Percentiles rank a stretch among this genome's conserved stretches.
Conservation (phyloP, 2,113 vertebrate genomes). For the Sylvia atricapilla region DNA sequence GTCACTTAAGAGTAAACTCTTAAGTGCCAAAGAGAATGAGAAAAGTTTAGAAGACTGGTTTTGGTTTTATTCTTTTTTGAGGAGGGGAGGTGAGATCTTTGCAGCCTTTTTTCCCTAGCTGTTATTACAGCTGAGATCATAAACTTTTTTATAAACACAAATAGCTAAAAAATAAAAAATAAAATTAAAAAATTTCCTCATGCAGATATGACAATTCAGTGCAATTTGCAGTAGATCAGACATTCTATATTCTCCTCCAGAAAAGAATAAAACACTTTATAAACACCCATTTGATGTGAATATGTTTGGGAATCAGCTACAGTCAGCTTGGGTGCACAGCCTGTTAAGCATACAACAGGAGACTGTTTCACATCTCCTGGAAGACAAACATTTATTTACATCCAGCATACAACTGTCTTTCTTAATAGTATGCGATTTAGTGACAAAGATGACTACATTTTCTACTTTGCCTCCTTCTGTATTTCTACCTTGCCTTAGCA, state of each 20-base stretch:
- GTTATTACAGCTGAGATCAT: not conserved
- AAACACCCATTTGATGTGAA: not conserved
- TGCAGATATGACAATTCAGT: not conserved
- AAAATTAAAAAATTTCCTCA: not conserved
- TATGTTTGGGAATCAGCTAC: not conserved
- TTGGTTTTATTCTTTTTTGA: not conserved
- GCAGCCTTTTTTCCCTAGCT: not conserved
- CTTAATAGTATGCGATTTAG: not conserved
- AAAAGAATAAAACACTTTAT: not conserved
- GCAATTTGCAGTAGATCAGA: not conserved
- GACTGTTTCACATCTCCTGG: not conserved
- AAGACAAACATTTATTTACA: not conserved
- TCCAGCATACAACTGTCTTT: not conserved
- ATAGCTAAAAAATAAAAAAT: not conserved
- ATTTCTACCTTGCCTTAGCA: not conserved
- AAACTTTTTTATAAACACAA: not conserved
- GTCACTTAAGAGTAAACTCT: not conserved
- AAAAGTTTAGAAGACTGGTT: not conserved
- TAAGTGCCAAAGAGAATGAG: not conserved
- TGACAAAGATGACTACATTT: not conserved
- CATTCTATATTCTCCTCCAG: not conserved
- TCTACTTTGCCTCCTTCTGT: not conserved
- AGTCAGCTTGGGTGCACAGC: not conserved
- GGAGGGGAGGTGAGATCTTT: accelerated
- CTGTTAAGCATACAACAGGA: not conserved